These are phyloP conservation scores for cattle (Bos taurus) DNA, from an alignment of 2,113 vertebrate genomes.

Conservation along the genomic window ARS-UCD2.0 NC_037343.1:50094501-50095000, in stretches of 20 bases:
- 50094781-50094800: neutral
- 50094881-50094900: neutral
- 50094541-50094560: neutral
- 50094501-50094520: accelerated
- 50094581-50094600: accelerated
- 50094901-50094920: conserved; percentile 26
- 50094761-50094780: neutral
- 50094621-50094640: neutral
- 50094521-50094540: too few relatives aligned
- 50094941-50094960: neutral
- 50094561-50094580: neutral
- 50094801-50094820: neutral
- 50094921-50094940: conserved; percentile 65
- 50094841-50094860: conserved; percentile 63
- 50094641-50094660: neutral
- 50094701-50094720: neutral
- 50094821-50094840: conserved; percentile 40
- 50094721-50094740: neutral
- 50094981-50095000: neutral
- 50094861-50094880: conserved; percentile 19
- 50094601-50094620: neutral
- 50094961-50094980: neutral
- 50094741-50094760: neutral
- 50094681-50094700: neutral
- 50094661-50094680: accelerated